Evolutionary conservation across 2,888 invertebrate species (phyloP).

Genomic region (Petrolisthes cinctipes): DNA sequence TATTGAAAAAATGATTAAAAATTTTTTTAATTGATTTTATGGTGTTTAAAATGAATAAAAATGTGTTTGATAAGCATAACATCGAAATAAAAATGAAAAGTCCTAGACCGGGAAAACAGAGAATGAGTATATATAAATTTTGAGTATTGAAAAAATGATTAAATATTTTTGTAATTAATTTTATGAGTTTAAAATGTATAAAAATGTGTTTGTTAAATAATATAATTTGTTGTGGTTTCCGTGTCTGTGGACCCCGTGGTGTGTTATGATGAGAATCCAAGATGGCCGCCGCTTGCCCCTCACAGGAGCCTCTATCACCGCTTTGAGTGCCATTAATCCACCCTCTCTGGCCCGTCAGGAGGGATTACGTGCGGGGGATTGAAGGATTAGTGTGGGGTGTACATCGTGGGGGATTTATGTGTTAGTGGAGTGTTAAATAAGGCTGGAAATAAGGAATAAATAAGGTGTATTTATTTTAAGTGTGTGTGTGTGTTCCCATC

Average conservation of each 20-base stretch:
- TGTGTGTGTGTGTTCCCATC: no score
- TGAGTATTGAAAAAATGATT: not conserved
- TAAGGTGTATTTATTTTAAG: no score
- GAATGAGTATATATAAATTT: no score
- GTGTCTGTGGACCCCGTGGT: slow-evolving; percentile 62
- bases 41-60: no score
- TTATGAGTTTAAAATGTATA: not conserved
- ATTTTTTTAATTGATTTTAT: no score
- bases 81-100: no score
- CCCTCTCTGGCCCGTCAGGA: not conserved
- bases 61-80: no score
- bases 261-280: slow-evolving; percentile 64
- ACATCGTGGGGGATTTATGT: not conserved
- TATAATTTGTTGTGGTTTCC: slow-evolving; percentile 14
- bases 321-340: not conserved
- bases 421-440: not conserved
- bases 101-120: no score
- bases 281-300: slow-evolving; percentile 48
- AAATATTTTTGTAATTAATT: not conserved
- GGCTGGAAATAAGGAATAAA: not conserved
- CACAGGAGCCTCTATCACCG: slow-evolving; percentile 2
- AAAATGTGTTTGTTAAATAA: not conserved
- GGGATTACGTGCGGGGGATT: not conserved
- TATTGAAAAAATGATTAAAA: no score
- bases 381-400: not conserved